phyloP scores from a whole-genome alignment of 2,113 vertebrate species.

The Uria aalge region DNA sequence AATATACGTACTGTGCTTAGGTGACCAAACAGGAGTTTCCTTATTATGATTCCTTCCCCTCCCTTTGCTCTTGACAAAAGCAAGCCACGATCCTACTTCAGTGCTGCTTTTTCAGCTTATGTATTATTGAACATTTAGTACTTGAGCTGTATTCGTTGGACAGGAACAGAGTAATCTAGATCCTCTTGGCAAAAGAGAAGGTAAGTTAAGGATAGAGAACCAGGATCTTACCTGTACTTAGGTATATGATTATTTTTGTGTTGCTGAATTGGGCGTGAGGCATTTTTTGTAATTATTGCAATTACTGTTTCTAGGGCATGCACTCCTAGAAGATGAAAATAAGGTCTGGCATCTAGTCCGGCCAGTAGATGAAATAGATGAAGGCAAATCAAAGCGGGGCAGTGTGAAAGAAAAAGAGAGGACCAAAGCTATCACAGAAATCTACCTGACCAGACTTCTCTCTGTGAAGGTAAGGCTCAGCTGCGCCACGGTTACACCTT shows the following conservation, averaged over 20 bases:
- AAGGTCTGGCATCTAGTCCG: conserved; percentile 95
- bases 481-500: not conserved
- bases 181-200: not conserved
- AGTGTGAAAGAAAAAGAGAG: conserved; percentile 97
- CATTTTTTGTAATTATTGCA: not conserved
- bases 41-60: not conserved
- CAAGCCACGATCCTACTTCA: not conserved
- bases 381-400: conserved; percentile 92
- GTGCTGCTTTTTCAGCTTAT: not conserved
- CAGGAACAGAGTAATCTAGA: not conserved
- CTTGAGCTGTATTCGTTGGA: not conserved
- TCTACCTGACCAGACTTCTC: conserved; percentile 96
- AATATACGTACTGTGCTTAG: not conserved
- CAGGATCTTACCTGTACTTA: not conserved
- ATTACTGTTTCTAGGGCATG: conserved; percentile 81
- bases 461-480: conserved; percentile 89
- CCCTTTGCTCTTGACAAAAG: not conserved
- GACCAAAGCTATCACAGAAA: conserved; percentile 99
- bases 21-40: not conserved
- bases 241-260: not conserved
- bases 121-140: not conserved
- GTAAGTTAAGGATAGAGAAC: not conserved
- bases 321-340: conserved; percentile 93
- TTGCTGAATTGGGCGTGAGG: not conserved
- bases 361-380: conserved; percentile 91